These are phyloP conservation scores for Catamblyrhynchus diadema DNA, from an alignment of 2,797 vertebrate genomes.

Conservation along the genomic window DNA sequence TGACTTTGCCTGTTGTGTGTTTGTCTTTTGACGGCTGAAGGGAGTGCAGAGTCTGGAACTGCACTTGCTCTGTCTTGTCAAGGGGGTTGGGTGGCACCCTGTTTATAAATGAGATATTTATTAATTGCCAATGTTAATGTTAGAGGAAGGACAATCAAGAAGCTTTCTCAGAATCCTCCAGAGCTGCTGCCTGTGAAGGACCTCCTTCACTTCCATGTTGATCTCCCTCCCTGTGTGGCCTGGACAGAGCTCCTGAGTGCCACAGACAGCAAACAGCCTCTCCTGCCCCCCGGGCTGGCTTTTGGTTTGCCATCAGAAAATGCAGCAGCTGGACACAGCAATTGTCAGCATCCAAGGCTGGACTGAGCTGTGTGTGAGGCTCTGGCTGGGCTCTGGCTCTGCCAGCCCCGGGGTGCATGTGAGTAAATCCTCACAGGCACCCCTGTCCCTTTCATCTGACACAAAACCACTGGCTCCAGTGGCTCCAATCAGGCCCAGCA, in stretches of 20 bases:
- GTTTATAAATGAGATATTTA: not conserved
- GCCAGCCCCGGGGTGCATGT: accelerated
- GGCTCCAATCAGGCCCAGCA: not conserved
- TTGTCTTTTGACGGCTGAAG: not conserved
- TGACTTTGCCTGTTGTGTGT: not conserved
- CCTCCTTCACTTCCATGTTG: not conserved
- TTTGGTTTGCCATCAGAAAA: not conserved
- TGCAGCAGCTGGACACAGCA: accelerated
- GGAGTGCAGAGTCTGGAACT: not conserved
- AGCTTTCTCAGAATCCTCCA: not conserved
- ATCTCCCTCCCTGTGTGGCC: not conserved
- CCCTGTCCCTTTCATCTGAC: not conserved
- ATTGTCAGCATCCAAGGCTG: not conserved
- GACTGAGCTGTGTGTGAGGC: not conserved
- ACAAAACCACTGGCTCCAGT: not conserved
- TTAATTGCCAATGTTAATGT: not conserved
- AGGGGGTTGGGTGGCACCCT: not conserved
- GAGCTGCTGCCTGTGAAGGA: not conserved
- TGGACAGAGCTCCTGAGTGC: not conserved
- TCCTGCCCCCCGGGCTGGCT: accelerated
- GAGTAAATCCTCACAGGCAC: not conserved
- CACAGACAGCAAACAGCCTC: not conserved
- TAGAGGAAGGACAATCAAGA: not conserved
- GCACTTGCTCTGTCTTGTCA: not conserved
- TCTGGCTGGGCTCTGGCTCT: not conserved